Base-by-base conservation (phyloP, 1,140 invertebrate genomes). In the Wasmannia auropunctata region DNA sequence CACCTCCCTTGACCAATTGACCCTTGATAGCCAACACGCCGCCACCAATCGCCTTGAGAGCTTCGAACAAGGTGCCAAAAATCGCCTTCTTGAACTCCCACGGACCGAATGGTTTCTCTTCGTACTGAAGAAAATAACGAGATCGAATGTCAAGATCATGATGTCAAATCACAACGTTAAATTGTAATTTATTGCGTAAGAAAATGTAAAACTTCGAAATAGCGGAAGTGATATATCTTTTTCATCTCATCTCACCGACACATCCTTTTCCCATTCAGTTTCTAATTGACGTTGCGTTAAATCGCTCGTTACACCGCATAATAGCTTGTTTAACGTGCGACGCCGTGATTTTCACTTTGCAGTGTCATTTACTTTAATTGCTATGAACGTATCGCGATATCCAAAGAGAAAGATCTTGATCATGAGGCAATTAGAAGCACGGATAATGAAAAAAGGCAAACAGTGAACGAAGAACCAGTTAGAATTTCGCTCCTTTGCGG, bases 21-120 rank as follows among this genome's bases (percentile, higher is more conserved):
- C 98, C 98, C 91, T 98, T 98, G 25, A 98, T 95, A 7, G 98
- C 98, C 3, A 98, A 96, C 2, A 98, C 97, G 37, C 97, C 97
- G 22, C 98, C 98, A 60, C 97, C 97, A 63, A 98, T 97, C 0
- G 98, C 97, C 93, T 98, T 98, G 0, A 98, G 96, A 11, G 98
- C 97, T 96, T 98, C 97, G 88, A 98, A 95, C 6, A 98, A 94
- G 8, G 98, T 98, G 92, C 97, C 96, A 11, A 98, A 93, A 75
- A 98, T 97, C 0, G 97, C 97, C 92, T 97, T 97, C 93, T 98
- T 98, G 88, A 98, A 95, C 25, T 96, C 96, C 97, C 97, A 98
- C 51, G 97, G 96, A 93, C 97, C 96, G 88, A 97, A 97, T 6
- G 95, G 95, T 89, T 96, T 96, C 16, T 94, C 89, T 62, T 94